Percentiles rank a stretch among this genome's conserved stretches.
Conservation (phyloP, 2,113 vertebrate genomes). For the Psammodynastes pulverulentus region DNA sequence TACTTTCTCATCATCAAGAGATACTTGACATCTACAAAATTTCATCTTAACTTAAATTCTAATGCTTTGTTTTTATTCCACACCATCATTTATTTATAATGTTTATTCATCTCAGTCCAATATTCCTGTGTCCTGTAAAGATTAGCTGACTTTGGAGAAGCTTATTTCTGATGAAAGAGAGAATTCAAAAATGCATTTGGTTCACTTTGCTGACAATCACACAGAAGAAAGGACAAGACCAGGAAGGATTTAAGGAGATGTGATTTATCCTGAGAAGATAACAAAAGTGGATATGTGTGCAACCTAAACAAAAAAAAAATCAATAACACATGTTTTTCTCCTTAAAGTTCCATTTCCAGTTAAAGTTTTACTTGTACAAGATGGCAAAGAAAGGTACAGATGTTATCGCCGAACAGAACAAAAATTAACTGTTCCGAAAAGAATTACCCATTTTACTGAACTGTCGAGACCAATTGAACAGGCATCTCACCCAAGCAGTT, state of each 20-base stretch:
- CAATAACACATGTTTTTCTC: background rate
- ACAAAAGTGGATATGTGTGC: slow-evolving; percentile 11
- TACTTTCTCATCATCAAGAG: too few relatives aligned
- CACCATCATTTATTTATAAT: background rate
- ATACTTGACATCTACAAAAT: background rate
- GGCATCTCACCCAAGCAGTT: background rate
- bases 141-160: background rate
- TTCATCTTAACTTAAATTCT: background rate
- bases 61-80: background rate
- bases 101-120: background rate
- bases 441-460: slow-evolving; percentile 6
- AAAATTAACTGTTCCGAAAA: slow-evolving; percentile 7
- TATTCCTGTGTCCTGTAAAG: background rate
- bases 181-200: background rate
- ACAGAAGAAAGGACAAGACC: background rate
- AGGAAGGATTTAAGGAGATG: background rate
- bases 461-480: slow-evolving; percentile 2
- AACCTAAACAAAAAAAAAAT: slow-evolving; percentile 2
- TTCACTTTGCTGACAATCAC: slow-evolving; percentile 5
- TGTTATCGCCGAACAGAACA: background rate
- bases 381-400: background rate
- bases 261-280: background rate
- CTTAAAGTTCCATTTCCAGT: slow-evolving; percentile 2
- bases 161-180: background rate
- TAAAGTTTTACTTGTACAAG: background rate